Evolutionary conservation across 2,888 invertebrate species (phyloP).

Genomic region (Cosmorhoe ocellata): DNA sequence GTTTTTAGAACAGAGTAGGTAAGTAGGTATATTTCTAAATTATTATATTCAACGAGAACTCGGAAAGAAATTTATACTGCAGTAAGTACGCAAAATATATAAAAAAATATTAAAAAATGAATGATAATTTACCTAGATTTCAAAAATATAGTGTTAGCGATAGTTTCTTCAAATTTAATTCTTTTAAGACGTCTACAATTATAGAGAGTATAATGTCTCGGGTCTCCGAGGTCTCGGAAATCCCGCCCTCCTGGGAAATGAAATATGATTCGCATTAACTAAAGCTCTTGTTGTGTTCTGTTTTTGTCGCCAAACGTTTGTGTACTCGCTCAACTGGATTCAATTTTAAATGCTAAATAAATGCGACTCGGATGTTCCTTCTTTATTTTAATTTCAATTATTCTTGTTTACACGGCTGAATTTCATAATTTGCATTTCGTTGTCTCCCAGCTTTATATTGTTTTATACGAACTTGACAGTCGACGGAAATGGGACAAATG

Average conservation of each 20-base stretch:
- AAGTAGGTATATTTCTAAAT: no score
- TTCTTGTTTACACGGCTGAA: conserved; percentile 42
- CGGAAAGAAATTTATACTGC: no score
- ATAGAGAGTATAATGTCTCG: conserved; percentile 53
- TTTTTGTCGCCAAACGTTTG: conserved; percentile 65
- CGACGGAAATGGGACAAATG: conserved; percentile 11
- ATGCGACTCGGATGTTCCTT: conserved; percentile 43
- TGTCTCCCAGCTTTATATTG: conserved; percentile 17
- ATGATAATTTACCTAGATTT: no score
- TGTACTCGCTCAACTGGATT: conserved; percentile 53
- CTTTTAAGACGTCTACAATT: conserved; percentile 53
- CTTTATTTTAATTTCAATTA: conserved; percentile 52
- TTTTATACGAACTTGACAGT: conserved; percentile 11
- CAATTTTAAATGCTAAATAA: conserved; percentile 54
- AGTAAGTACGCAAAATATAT: no score
- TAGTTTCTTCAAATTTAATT: conserved; percentile 54
- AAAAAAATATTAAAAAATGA: no score
- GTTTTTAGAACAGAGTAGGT: no score
- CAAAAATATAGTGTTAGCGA: no score
- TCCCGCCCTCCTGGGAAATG: conserved; percentile 61
- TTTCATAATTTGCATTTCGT: conserved; percentile 25
- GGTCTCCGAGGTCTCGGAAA: conserved; percentile 53
- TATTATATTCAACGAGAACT: no score
- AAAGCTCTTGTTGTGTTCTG: conserved; percentile 69
- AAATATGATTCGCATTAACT: conserved; percentile 75